Evolutionary conservation across 2,113 vertebrate species (phyloP).

Genomic region (Redunca redunca): DNA sequence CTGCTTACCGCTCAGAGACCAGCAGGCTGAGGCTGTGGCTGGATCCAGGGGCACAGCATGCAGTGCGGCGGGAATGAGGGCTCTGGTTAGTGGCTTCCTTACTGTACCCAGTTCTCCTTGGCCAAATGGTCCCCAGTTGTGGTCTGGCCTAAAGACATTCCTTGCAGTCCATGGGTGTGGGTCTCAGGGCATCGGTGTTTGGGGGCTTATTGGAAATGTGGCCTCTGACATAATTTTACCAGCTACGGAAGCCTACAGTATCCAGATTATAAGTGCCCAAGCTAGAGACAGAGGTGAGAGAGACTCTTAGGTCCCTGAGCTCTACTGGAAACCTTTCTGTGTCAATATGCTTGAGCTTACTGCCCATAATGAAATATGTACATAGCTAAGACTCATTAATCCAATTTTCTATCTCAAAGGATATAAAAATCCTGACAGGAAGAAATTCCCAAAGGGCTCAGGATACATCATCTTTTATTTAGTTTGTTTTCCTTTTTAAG

Average conservation of each 20-base stretch:
- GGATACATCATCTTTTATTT: slow-evolving; percentile 1
- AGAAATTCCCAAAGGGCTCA: slow-evolving; percentile 20
- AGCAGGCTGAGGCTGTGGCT: neutral
- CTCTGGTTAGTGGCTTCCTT: neutral
- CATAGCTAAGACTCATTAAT: slow-evolving; percentile 44
- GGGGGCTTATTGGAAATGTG: neutral
- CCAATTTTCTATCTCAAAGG: slow-evolving; percentile 24
- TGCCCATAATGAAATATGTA: neutral
- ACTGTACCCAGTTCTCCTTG: neutral
- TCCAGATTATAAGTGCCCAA: neutral
- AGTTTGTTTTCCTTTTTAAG: slow-evolving; percentile 9
- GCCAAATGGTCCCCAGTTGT: neutral
- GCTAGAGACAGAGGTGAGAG: neutral
- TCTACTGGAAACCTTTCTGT: neutral
- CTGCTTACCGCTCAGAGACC: neutral
- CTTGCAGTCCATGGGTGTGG: neutral
- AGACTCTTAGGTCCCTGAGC: too few species aligned
- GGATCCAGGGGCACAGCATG: fast-evolving
- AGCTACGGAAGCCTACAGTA: neutral
- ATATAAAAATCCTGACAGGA: neutral
- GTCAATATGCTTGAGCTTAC: neutral
- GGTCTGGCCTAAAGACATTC: neutral
- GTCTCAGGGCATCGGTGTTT: neutral
- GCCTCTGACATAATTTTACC: neutral
- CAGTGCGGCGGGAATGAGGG: neutral